Percentiles rank a stretch among this genome's conserved stretches.
Evolutionary conservation across 1,140 invertebrate species (phyloP).

Genomic region (Phthorimaea operculella): DNA sequence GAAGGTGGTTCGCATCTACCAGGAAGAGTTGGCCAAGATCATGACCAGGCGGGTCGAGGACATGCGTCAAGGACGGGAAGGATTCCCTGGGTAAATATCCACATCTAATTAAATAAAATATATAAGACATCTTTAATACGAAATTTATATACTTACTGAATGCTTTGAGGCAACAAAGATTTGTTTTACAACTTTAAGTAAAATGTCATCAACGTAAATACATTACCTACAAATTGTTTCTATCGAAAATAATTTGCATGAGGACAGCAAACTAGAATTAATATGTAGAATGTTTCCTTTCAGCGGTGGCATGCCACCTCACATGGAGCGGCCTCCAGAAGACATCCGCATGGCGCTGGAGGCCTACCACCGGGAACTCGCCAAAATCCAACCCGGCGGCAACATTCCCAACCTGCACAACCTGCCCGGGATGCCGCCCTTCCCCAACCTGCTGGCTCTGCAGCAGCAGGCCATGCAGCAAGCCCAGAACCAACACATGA

Average conservation of each 20-base stretch:
- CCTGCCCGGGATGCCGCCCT: slow-evolving; percentile 70
- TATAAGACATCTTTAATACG: too few relatives aligned
- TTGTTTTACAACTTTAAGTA: background rate
- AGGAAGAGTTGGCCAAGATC: slow-evolving; percentile 94
- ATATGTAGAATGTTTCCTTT: slow-evolving; percentile 81
- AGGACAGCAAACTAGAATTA: slow-evolving; percentile 77
- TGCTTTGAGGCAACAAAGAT: background rate
- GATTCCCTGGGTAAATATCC: slow-evolving; percentile 75
- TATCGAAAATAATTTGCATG: slow-evolving; percentile 35
- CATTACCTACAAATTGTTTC: background rate
- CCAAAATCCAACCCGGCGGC: slow-evolving; percentile 79
- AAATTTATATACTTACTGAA: background rate
- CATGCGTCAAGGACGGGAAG: slow-evolving; percentile 75
- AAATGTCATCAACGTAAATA: background rate
- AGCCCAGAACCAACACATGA: slow-evolving; percentile 69
- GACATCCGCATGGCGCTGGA: slow-evolving; percentile 91
- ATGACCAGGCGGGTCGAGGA: slow-evolving; percentile 83
- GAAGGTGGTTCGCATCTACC: slow-evolving; percentile 96
- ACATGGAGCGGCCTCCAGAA: slow-evolving; percentile 72
- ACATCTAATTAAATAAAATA: too few relatives aligned
- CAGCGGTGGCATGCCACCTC: slow-evolving; percentile 76
- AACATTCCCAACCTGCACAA: slow-evolving; percentile 70
- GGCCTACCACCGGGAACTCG: slow-evolving; percentile 91
- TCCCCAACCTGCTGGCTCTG: slow-evolving; percentile 76
- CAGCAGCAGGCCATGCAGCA: slow-evolving; percentile 80